Conservation (phyloP, 2,113 vertebrate species). For the Garra rufa region DNA sequence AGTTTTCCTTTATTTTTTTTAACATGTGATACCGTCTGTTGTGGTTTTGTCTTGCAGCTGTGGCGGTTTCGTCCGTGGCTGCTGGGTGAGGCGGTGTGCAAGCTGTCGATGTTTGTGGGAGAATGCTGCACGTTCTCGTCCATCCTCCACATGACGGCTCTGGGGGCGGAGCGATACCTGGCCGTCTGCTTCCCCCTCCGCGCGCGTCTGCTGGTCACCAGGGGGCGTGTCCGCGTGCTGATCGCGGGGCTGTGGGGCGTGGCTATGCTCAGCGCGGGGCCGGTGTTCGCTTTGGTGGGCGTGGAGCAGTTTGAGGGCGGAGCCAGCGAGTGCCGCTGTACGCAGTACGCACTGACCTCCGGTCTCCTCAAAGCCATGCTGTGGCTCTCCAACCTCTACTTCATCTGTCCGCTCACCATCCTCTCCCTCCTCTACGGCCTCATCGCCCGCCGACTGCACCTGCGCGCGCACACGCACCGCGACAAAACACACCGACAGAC, state of each 20-base stretch:
- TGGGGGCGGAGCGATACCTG: conserved; percentile 79
- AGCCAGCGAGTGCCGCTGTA: conserved; percentile 74
- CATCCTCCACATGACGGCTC: conserved; percentile 81
- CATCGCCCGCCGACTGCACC: conserved; percentile 76
- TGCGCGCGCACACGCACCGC: conserved; percentile 67
- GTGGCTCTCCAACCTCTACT: conserved; percentile 80
- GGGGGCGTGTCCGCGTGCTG: conserved; percentile 69
- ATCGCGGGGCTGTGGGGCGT: conserved; percentile 76
- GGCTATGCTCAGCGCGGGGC: conserved; percentile 72
- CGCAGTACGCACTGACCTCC: conserved; percentile 69
- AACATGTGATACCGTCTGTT: not conserved
- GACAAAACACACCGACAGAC: conserved; percentile 75
- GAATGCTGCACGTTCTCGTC: conserved; percentile 82
- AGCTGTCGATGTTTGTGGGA: conserved; percentile 77
- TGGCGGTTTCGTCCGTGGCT: conserved; percentile 78
- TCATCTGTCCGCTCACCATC: conserved; percentile 75
- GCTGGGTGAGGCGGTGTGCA: conserved; percentile 74
- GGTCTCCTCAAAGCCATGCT: conserved; percentile 78
- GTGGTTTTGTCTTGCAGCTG: conserved; percentile 59
- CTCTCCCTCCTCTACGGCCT: conserved; percentile 77
- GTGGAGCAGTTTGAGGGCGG: conserved; percentile 71
- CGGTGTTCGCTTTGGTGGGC: conserved; percentile 74
- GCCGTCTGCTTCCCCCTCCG: conserved; percentile 78
- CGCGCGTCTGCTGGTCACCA: conserved; percentile 74
- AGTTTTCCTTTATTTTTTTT: not conserved